Evolutionary conservation across 2,797 vertebrate species (phyloP), one percentile per base, ranked within the genome.

Genomic region (Lepilemur septentrionalis): DNA sequence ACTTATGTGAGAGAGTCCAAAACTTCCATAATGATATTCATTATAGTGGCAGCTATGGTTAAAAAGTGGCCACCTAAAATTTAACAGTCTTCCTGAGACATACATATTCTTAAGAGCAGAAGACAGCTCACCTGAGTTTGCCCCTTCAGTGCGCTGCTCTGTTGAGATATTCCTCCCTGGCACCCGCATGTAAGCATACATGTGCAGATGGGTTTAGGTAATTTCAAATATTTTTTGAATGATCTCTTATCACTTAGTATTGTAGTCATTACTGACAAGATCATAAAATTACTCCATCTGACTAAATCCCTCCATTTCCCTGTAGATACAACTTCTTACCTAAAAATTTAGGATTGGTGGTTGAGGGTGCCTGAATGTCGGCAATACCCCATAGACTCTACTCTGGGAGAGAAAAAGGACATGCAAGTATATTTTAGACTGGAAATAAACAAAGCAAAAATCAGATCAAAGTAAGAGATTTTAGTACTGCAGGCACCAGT

Each of bases 361-460:
- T 7, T 30, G 25, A 7, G 59, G 59, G 17, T 85, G 1, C 12
- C 43, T 23, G 7, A 80, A 57, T 35, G 2, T 20, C 35, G 70
- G 13, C 30, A 46, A 32, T 61, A 91, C 22, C 7, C 46, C 23
- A 28, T 17, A 72, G 18, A 32, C 4, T 46, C 43, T 25, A n/a
- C 9, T 85, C 14, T 30, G 35, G 10, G 2, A 82, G 15, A 88
- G 17, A 94, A 86, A 79, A 83, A 38, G 95, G 43, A 91, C 93
- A 86, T 14, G 1, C 18, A 73, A 78, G 14, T 32, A 61, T 28
- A 67, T 48, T 15, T 88, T 84, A 87, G 91, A 75, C 41, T 75
- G 25, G 48, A 55, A 5, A 89, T 87, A 48, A 94, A 46, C 22
- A 96, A 91, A 90, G 46, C 57, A 95, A 70, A 91, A 73, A 9